Evolutionary conservation across 2,797 vertebrate species (phyloP), one percentile per base, ranked within the genome.

Genomic region (Sebastes vulpes): DNA sequence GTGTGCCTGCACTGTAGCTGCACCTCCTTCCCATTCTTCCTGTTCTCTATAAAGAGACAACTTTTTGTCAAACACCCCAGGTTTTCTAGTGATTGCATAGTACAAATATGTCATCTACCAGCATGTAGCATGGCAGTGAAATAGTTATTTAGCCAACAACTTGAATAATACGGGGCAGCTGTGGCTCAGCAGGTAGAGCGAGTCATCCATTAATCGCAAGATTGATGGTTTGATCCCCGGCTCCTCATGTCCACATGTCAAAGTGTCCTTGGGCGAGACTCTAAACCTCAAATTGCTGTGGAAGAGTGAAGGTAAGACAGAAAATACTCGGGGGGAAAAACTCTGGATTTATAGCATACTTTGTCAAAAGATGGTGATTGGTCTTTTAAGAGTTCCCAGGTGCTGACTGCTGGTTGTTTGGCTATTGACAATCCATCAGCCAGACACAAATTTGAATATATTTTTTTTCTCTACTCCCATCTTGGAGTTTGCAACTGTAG

Each of bases 371-470:
- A 60, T 65, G 18, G 3, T 48, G 26, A 54, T 59, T 26, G 57
- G 61, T 72, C 3, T 57, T 38, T 58, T 63, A 14, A 48, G 14
- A 32, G 48, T 32, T 75, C 11, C 20, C 54, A 9, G 35, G 12
- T 29, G 18, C 8, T 2, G 32, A 53, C 25, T 29, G 28, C 5
- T 14, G 52, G 16, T 67, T 78, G 68, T 72, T 66, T 69, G 71
- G n/a, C 50, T 26, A 26, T 10, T 25, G 66, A 53, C 50, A 69
- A 32, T 71, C 72, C 75, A 68, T 81, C 79, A 77, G 26, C 52
- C 53, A 32, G 32, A 28, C 56, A 20, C 21, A 21, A 9, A 46
- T 48, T 50, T 67, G 20, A 66, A 35, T 52, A 69, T 42, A 10
- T 10, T 38, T 53, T 80, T 65, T 75, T 38, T 38, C 31, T 67